These are phyloP conservation scores for Artibeus lituratus DNA, from an alignment of 2,797 vertebrate genomes.

Conservation along the genomic window DNA sequence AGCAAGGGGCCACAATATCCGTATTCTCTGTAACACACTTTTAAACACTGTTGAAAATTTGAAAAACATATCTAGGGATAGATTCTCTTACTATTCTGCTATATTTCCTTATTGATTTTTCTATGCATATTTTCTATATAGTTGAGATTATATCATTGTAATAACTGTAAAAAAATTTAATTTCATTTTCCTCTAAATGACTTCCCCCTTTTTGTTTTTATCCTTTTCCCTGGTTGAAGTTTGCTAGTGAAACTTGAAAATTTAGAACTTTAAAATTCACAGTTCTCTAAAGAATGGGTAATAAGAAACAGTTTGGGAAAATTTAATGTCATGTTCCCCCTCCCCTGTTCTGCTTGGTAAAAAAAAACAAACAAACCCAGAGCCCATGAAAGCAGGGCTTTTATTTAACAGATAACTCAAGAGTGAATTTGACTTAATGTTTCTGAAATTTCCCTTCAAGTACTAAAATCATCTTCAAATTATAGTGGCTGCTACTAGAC, in stretches of 20 bases:
- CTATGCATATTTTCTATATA: neutral
- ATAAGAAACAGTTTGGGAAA: constrained; percentile 11
- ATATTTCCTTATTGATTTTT: neutral
- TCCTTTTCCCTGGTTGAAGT: neutral
- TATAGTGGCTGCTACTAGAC: neutral
- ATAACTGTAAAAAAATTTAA: neutral
- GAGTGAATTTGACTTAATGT: neutral
- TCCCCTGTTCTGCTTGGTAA: neutral
- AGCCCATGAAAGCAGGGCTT: neutral
- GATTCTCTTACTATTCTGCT: neutral
- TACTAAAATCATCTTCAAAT: neutral
- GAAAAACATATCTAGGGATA: neutral
- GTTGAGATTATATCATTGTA: neutral
- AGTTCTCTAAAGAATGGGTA: neutral
- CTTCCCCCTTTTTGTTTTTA: neutral
- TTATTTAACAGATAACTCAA: neutral
- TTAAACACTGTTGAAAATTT: neutral
- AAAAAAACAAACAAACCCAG: neutral
- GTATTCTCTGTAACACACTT: neutral
- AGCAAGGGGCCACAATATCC: neutral
- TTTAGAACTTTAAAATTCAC: neutral
- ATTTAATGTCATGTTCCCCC: constrained; percentile 1
- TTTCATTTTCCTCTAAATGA: neutral
- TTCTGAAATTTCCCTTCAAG: neutral
- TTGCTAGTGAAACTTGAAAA: neutral